Base-by-base conservation (phyloP, 2,113 vertebrate genomes). In the Pteruthius melanotis region DNA sequence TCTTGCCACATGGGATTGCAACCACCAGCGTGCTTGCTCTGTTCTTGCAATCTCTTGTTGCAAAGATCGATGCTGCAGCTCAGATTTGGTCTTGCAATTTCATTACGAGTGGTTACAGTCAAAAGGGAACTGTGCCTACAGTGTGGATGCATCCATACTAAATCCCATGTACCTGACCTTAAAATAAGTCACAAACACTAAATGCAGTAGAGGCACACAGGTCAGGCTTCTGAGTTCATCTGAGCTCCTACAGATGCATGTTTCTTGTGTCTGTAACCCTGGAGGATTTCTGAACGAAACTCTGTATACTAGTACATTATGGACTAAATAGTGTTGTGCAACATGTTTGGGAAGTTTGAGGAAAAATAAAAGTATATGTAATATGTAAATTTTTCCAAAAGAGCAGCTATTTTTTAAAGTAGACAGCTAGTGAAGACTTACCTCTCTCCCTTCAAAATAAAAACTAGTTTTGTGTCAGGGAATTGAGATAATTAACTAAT, bases 51-150 rank as follows among this genome's bases (percentile, higher is more conserved):
- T 19, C 12, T 91, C 47, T 26, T 52, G 7, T 54, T 77, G n/a
- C 33, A 56, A 70, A 54, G 8, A 3, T 0, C 0, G 6, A 3
- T 28, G 18, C 20, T 45, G 14, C 9, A 59, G 1, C 13, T 47
- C 28, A 39, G 9, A 13, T 45, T 52, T 75, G 42, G 14, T 64
- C 77, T 93, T 57, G 20, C 10, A 39, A 16, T 78, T 59, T 42
- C 23, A 35, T 42, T 63, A 28, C 5, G 2, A 7, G 4, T 42
- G 35, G 17, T 28, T n/a, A 44, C 52, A 87, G 31, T 33, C n/a
- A 44, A 85, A 93, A 52, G 4, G 7, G 7, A 74, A 3, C 13
- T 42, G 10, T 53, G 15, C 4, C 17, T 49, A 12, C 5, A 26
- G 4, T 13, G 6, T 9, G 27, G 6, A 15, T 63, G 17, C 17